These are phyloP conservation scores for Acanthoscelides obtectus DNA, from an alignment of 2,888 invertebrate species.

Conservation along the genomic window DNA sequence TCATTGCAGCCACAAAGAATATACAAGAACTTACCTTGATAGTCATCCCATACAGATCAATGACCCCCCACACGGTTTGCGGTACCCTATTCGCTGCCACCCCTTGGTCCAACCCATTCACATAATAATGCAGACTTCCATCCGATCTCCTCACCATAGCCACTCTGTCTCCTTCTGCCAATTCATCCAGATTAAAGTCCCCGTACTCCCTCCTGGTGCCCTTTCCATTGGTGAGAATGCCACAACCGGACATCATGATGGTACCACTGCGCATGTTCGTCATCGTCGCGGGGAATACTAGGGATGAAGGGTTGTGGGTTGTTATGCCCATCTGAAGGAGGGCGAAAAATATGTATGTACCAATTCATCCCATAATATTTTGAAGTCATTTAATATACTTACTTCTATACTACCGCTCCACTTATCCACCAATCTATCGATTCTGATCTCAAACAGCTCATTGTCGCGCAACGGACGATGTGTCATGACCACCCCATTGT, in stretches of 20 bases:
- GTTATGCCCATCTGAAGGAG: conserved; percentile 80
- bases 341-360: too few species aligned
- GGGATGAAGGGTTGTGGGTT: conserved; percentile 82
- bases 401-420: conserved; percentile 92
- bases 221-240: conserved; percentile 93
- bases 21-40: conserved; percentile 57
- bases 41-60: conserved; percentile 93
- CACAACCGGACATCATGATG: conserved; percentile 96
- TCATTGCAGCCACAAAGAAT: background rate
- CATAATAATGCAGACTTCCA: conserved; percentile 86
- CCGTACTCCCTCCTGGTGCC: conserved; percentile 91
- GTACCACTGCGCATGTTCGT: conserved; percentile 92
- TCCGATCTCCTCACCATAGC: conserved; percentile 84
- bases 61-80: conserved; percentile 84
- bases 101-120: conserved; percentile 90
- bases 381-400: too few species aligned
- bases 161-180: conserved; percentile 88
- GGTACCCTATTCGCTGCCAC: conserved; percentile 82
- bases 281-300: conserved; percentile 95
- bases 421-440: conserved; percentile 88
- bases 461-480: conserved; percentile 81
- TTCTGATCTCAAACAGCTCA: conserved; percentile 91
- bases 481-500: conserved; percentile 95
- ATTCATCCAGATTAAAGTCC: conserved; percentile 87
- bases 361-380: too few species aligned